Evolutionary conservation across 2,797 vertebrate species (phyloP).

Genomic region (Nasua narica): DNA sequence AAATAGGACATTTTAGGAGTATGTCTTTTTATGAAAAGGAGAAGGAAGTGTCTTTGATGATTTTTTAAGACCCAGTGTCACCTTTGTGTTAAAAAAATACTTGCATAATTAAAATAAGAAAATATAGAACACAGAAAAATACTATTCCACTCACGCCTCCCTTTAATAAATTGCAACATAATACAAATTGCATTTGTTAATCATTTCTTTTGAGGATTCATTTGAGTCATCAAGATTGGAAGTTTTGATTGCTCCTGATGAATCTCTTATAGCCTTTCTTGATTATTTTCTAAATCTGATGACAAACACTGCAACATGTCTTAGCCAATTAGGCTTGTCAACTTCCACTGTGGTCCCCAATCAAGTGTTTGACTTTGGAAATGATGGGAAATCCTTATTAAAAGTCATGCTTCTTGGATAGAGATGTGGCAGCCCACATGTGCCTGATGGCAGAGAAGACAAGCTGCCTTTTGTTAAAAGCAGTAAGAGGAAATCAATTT

Average conservation of each 20-base stretch:
- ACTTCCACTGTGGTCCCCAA: slow-evolving; percentile 39
- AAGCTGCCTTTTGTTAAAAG: slow-evolving; percentile 4
- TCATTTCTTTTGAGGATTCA: slow-evolving; percentile 65
- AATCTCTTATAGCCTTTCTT: slow-evolving; percentile 64
- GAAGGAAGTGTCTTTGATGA: neutral
- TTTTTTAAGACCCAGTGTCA: neutral
- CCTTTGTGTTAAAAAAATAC: neutral
- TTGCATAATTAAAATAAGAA: slow-evolving; percentile 19
- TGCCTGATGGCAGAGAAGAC: slow-evolving; percentile 8
- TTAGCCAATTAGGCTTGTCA: slow-evolving; percentile 69
- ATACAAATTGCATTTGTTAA: slow-evolving; percentile 66
- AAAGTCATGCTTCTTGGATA: slow-evolving; percentile 31
- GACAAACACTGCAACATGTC: slow-evolving; percentile 62
- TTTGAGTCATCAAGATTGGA: slow-evolving; percentile 59
- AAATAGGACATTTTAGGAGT: neutral
- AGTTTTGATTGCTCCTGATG: slow-evolving; percentile 70
- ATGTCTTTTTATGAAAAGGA: neutral
- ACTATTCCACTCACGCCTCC: neutral
- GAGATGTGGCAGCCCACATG: slow-evolving; percentile 33
- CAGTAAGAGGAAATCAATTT: slow-evolving; percentile 6
- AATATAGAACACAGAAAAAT: slow-evolving; percentile 7
- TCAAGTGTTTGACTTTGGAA: slow-evolving; percentile 73
- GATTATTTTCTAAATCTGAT: slow-evolving; percentile 71
- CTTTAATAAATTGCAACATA: slow-evolving; percentile 55
- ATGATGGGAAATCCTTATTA: slow-evolving; percentile 61